Evolutionary conservation across 2,888 invertebrate species (phyloP), one percentile per base, ranked within the genome.

Genomic region (Drosophila maculinotata): DNA sequence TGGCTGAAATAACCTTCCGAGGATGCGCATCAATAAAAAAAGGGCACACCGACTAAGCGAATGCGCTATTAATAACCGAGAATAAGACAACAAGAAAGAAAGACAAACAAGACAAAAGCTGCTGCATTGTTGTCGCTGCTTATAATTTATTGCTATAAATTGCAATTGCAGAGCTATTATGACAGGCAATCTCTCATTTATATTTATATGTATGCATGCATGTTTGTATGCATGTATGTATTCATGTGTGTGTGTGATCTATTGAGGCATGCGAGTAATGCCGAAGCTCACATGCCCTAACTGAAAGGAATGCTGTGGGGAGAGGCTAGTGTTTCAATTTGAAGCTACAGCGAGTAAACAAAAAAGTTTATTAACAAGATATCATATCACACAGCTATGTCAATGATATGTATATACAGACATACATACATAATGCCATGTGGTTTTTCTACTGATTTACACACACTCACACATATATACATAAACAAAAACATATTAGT

Each of bases 131-230:
- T 54, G 62, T 52, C 64, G 53, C 49, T 59, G 60, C 59, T 70
- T 54, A 79, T 79, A 60, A 82, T 85, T 85, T 68, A 82, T 69
- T 79, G 31, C 45, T 30, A 20, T 45, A 30, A 31, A 69, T 76
- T 69, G 79, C 67, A 80, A 82, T 82, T 73, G 86, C 76, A 53
- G 25, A 51, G 63, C 60, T 65, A 75, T 69, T 70, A 67, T 60
- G 67, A 60, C 59, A 65, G 10, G 12, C 63, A 14, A 73, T 68
- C 62, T 57, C 44, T 30, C 30, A 28, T 15, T 14, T 26, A 25
- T 36, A 25, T 36, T 15, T 8, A 36, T 48, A n/a, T n/a, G n/a
- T 23, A 7, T 25, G 17, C 9, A 17, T 30, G 15, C 38, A 25
- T 25, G 17, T 3, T 9, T 8, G 47, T 1, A 3, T 20, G 25